Conservation (phyloP, 2,797 vertebrate species). For the Helicolenus hilgendorfi region DNA sequence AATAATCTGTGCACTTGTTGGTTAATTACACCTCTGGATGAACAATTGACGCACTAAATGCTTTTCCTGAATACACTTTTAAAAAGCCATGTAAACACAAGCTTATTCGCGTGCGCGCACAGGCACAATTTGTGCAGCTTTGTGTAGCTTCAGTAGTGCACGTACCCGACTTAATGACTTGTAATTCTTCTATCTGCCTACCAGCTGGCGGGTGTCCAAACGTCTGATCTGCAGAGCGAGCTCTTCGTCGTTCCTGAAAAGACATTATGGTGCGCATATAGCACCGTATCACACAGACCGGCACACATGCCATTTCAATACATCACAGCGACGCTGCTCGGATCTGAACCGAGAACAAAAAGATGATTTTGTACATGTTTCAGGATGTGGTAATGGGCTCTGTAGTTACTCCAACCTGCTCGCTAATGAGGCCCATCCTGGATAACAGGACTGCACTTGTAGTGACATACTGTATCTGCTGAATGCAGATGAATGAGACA, state of each 20-base stretch:
- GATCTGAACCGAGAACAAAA: slow-evolving; percentile 32
- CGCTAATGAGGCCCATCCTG: slow-evolving; percentile 54
- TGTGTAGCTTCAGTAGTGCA: slow-evolving; percentile 45
- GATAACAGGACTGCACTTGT: slow-evolving; percentile 27
- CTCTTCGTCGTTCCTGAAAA: slow-evolving; percentile 38
- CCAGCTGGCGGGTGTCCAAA: slow-evolving; percentile 68
- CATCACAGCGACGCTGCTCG: slow-evolving; percentile 16
- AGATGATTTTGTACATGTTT: slow-evolving; percentile 22
- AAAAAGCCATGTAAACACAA: slow-evolving; percentile 55
- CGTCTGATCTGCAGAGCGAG: slow-evolving; percentile 48
- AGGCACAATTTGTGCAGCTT: slow-evolving; percentile 48
- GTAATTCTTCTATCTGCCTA: slow-evolving; percentile 66
- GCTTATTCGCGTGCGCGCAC: slow-evolving; percentile 26
- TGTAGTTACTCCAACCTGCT: slow-evolving; percentile 38
- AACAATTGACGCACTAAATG: slow-evolving; percentile 64
- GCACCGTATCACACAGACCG: slow-evolving; percentile 1
- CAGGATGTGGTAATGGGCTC: neutral
- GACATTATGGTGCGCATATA: slow-evolving; percentile 13
- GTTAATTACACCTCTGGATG: slow-evolving; percentile 76
- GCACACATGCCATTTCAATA: neutral
- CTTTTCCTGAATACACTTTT: slow-evolving; percentile 42
- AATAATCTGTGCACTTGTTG: slow-evolving; percentile 60
- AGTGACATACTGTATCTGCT: slow-evolving; percentile 10
- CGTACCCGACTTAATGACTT: slow-evolving; percentile 68
- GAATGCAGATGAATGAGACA: slow-evolving; percentile 31